Percentiles rank a stretch among this genome's conserved stretches.
These are phyloP conservation scores for Pungitius pungitius DNA, from an alignment of 2,113 vertebrate genomes.

Conservation along the genomic window DNA sequence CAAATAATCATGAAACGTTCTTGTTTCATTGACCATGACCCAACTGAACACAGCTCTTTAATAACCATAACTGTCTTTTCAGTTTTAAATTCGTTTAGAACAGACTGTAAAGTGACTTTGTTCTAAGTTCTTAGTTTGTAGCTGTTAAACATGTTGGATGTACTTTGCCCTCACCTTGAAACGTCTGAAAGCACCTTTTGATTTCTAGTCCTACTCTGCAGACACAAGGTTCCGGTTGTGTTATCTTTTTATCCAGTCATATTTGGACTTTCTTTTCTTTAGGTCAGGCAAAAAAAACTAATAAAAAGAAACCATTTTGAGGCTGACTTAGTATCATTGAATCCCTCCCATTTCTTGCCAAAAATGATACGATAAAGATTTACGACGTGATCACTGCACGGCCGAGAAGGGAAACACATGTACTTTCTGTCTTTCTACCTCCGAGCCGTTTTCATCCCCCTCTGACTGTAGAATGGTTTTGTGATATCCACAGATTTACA, in stretches of 20 bases:
- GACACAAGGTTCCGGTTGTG: neutral
- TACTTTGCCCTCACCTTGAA: constrained; percentile 10
- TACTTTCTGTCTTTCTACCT: neutral
- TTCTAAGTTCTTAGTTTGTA: constrained; percentile 8
- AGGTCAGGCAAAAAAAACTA: neutral
- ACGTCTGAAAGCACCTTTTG: constrained; percentile 8
- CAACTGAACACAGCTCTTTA: neutral
- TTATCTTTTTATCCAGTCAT: neutral
- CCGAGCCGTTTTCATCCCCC: neutral
- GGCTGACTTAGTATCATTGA: neutral
- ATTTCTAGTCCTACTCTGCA: neutral
- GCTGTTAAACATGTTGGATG: constrained; percentile 16
- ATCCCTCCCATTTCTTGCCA: neutral
- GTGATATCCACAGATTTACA: constrained; percentile 28
- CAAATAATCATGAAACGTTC: neutral
- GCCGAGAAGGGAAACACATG: neutral
- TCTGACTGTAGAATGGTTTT: constrained; percentile 11
- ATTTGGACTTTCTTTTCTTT: neutral
- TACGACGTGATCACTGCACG: neutral
- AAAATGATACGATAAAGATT: neutral
- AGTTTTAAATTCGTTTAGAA: neutral
- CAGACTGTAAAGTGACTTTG: neutral
- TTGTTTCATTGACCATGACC: neutral
- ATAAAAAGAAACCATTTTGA: neutral
- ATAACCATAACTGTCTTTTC: neutral